Evolutionary conservation across 2,888 invertebrate genomes (phyloP).

Genomic region (Ichneumoninae sp.): DNA sequence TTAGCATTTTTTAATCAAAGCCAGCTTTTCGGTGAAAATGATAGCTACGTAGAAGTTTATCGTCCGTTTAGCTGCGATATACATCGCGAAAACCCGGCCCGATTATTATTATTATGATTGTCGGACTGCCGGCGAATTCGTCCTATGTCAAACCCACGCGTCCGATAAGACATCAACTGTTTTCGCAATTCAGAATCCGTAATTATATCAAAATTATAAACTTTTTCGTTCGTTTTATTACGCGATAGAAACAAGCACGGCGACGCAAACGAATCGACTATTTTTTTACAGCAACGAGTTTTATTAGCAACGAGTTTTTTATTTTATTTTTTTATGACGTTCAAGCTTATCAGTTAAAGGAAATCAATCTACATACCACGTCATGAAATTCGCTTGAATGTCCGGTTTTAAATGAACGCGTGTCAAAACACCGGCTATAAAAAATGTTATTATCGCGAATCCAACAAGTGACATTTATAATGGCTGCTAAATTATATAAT

Average conservation of each 20-base stretch:
- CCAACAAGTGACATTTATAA: not conserved
- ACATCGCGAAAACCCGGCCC: slow-evolving; percentile 8
- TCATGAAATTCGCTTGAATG: slow-evolving; percentile 25
- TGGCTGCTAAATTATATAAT: not conserved
- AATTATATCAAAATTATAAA: not conserved
- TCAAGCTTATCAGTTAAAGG: not conserved
- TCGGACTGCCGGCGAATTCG: not conserved
- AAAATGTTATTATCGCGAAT: not conserved
- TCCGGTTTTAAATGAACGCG: not conserved
- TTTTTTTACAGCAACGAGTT: slow-evolving; percentile 8
- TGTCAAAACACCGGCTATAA: not conserved
- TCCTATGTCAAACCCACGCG: not conserved
- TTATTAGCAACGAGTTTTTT: not conserved
- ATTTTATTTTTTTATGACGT: not conserved
- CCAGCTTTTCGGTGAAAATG: not conserved
- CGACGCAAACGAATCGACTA: not conserved
- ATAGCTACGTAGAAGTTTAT: not conserved
- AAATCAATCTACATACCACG: not conserved
- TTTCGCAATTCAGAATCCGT: not conserved
- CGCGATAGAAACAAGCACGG: not conserved
- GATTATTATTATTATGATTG: slow-evolving; percentile 7
- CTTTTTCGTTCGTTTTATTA: not conserved
- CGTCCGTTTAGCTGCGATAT: not conserved
- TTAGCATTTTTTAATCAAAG: no score
- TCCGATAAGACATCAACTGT: not conserved